Conservation (phyloP, 2,797 vertebrate genomes). For the Huso huso region DNA sequence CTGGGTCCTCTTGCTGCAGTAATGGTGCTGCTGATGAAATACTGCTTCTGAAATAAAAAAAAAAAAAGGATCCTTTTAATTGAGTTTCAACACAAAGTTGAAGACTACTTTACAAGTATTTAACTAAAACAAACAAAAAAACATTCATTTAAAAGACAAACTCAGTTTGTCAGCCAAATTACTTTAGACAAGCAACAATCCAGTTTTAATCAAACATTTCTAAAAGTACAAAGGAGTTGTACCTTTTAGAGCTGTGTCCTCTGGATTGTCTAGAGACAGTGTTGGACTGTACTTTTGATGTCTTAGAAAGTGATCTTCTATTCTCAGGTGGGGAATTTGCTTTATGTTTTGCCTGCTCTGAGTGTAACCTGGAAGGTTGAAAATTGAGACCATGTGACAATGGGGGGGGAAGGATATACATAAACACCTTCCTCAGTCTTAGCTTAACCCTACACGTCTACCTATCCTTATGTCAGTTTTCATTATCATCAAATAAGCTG, state of each 20-base stretch:
- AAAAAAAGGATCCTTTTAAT: slow-evolving; percentile 31
- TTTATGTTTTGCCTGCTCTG: slow-evolving; percentile 98
- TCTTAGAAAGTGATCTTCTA: slow-evolving; percentile 97
- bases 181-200: slow-evolving; percentile 22
- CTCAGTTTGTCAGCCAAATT: neutral
- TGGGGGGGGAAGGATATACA: slow-evolving; percentile 28
- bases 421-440: too few species aligned
- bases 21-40: slow-evolving; percentile 81
- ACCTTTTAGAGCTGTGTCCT: slow-evolving; percentile 98
- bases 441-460: too few species aligned
- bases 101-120: slow-evolving; percentile 16
- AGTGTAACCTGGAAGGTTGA: slow-evolving; percentile 95
- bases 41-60: slow-evolving; percentile 71
- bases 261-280: slow-evolving; percentile 90
- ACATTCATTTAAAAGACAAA: neutral
- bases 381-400: slow-evolving; percentile 62
- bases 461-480: too few species aligned
- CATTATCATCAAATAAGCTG: too few species aligned
- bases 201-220: slow-evolving; percentile 26
- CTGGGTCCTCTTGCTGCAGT: slow-evolving; percentile 81
- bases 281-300: slow-evolving; percentile 96
- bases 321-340: slow-evolving; percentile 97
- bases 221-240: slow-evolving; percentile 62
- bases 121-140: neutral
- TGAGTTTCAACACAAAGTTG: neutral